A percentile compares a stretch with the other conserved stretches of the same genome.
phyloP scores from a whole-genome alignment of 2,888 invertebrate genomes.

The Pelosia muscerda region DNA sequence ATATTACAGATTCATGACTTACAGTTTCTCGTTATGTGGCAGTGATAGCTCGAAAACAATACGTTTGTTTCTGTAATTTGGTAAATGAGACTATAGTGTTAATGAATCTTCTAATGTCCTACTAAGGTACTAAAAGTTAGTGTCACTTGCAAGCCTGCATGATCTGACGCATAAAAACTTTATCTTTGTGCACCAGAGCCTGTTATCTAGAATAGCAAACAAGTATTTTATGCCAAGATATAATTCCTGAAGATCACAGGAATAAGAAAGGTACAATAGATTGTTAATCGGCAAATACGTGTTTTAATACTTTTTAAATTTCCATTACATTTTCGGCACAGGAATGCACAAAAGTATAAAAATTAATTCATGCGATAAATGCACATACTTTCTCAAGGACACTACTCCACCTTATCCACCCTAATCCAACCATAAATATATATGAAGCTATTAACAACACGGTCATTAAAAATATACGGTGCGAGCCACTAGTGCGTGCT shows the following conservation, averaged over 20 bases:
- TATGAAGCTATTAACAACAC: slow-evolving; percentile 29
- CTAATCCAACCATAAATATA: slow-evolving; percentile 14
- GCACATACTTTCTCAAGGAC: slow-evolving; percentile 15
- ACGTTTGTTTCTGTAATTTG: neutral
- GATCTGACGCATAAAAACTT: no score
- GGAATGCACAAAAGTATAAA: neutral
- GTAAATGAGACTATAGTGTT: neutral
- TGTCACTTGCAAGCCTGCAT: no score
- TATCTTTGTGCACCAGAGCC: no score
- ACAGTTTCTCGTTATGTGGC: neutral
- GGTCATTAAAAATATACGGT: slow-evolving; percentile 42
- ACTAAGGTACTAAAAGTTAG: no score
- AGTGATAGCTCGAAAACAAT: neutral
- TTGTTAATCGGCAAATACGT: no score
- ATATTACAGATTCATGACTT: slow-evolving; percentile 8
- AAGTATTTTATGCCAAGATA: no score
- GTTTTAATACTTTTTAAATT: neutral
- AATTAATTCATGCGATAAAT: neutral
- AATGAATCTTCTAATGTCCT: no score
- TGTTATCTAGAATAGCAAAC: no score
- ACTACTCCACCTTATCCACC: neutral
- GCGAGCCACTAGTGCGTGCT: slow-evolving; percentile 21
- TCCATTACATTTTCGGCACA: neutral
- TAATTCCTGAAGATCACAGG: no score
- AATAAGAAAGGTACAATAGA: no score